These are phyloP conservation scores for Gallinago solitaria DNA, from an alignment of 2,797 vertebrate species.

Conservation along the genomic window DNA sequence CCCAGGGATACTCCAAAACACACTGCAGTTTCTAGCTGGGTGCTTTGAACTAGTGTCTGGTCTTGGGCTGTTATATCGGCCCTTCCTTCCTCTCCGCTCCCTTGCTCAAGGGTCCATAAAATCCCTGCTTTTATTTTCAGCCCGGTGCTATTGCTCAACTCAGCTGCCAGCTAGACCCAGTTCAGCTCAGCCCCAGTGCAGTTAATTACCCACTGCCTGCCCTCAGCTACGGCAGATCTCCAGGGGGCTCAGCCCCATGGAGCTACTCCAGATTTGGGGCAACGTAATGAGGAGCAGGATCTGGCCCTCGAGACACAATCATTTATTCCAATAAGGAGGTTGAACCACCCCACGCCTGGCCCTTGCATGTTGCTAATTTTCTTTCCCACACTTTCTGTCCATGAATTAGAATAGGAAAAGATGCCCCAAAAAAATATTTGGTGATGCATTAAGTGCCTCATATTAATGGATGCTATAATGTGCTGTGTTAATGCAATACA, in stretches of 20 bases:
- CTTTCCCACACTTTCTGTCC: background rate
- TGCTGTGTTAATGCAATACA: background rate
- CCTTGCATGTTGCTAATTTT: background rate
- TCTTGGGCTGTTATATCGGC: background rate
- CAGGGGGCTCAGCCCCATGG: background rate
- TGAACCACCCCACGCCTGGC: fast-evolving
- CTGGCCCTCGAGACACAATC: fast-evolving
- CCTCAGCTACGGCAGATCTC: background rate
- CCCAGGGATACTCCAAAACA: background rate
- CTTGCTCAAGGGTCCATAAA: background rate
- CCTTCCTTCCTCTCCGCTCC: background rate
- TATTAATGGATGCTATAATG: background rate
- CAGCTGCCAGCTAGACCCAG: background rate
- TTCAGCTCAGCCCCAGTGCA: background rate
- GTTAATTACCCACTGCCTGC: background rate
- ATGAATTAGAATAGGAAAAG: background rate
- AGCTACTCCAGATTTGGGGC: background rate
- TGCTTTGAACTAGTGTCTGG: background rate
- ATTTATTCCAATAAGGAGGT: background rate
- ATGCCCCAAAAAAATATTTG: background rate
- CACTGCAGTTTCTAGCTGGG: fast-evolving
- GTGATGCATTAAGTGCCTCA: background rate
- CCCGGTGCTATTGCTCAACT: background rate
- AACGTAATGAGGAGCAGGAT: background rate
- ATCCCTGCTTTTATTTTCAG: background rate